Evolutionary conservation across 1,140 invertebrate genomes (phyloP), one percentile per base, ranked within the genome.

Genomic region (Heliconius congener): DNA sequence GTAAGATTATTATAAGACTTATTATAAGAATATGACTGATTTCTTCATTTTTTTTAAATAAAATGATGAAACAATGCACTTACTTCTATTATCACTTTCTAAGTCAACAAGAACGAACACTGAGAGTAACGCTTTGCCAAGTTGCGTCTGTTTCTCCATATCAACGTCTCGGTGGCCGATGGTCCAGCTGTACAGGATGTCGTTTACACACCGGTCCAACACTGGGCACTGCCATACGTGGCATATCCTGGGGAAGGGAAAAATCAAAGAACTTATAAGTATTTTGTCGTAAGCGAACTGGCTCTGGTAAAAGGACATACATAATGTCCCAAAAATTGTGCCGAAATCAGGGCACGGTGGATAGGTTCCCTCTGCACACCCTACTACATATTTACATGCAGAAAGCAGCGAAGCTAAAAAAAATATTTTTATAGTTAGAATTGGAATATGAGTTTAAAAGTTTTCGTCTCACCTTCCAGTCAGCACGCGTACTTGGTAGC

Each of bases 161-260:
- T 90, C 89, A 0, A 86, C 92, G 42, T 91, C 89, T 1, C 88
- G 83, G 72, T 95, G 91, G 8, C 93, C 93, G 34, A 96, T 94
- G 6, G 87, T 95, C 95, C 95, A 96, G 80, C 91, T 92, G 82
- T 87, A 87, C 18, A 95, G 85, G 8, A 95, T 85, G 37, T 94
- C 90, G 50, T 94, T 86, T 23, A 95, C 94, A 27, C 95, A 95
- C 1, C 94, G 80, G 18, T 89, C 88, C 46, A 96, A 84, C 8
- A 95, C 86, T 1, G 94, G 90, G 72, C 95, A 96, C 79, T 94
- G 94, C 95, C 96, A 96, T 18, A 94, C 88, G 84, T 94, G 92
- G 66, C 87, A 90, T 83, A 95, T 91, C 77, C 91, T 93, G 83
- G 0, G n/a, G 55, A 57, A 23, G 18, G 6, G 50, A 1, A 46